These are phyloP conservation scores for Drosophila nr. fundita DNA, from an alignment of 2,888 invertebrate genomes.

Conservation along the genomic window DNA sequence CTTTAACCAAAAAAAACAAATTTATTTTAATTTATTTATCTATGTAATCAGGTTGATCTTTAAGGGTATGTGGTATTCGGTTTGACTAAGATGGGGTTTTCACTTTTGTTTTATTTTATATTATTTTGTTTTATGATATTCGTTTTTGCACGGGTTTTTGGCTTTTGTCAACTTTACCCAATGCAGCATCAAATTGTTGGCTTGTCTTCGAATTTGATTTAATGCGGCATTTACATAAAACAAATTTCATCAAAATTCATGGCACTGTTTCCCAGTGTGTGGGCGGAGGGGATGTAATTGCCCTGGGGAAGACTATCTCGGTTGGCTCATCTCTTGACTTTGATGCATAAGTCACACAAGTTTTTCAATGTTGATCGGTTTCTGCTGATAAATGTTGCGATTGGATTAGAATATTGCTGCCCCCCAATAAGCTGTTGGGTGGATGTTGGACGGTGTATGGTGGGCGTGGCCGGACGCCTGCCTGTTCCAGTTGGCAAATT, in stretches of 20 bases:
- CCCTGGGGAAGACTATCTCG: constrained; percentile 42
- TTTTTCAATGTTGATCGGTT: constrained; percentile 74
- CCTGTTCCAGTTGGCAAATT: constrained; percentile 58
- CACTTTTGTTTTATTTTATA: constrained; percentile 5
- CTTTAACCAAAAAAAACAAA: not conserved
- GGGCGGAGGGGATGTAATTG: constrained; percentile 52
- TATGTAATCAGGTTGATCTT: not conserved
- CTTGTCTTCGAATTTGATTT: constrained; percentile 71
- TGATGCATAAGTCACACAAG: constrained; percentile 77
- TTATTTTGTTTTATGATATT: constrained; percentile 43
- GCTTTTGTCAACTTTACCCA: constrained; percentile 73
- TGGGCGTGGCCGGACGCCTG: constrained; percentile 66
- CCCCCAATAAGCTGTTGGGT: constrained; percentile 65
- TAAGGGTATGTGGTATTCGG: not conserved
- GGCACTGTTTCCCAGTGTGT: constrained; percentile 21
- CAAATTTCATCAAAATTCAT: constrained; percentile 65
- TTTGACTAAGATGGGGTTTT: not conserved
- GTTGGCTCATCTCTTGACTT: constrained; percentile 72
- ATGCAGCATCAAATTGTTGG: constrained; percentile 75
- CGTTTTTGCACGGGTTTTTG: constrained; percentile 41
- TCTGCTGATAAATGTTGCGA: constrained; percentile 75
- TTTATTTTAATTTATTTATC: not conserved
- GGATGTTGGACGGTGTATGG: constrained; percentile 9
- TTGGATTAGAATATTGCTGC: constrained; percentile 74
- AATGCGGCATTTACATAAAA: constrained; percentile 76